Percentiles rank a stretch among this genome's conserved stretches.
Evolutionary conservation across 1,140 invertebrate species (phyloP).

Genomic region (Octopus sinensis): DNA sequence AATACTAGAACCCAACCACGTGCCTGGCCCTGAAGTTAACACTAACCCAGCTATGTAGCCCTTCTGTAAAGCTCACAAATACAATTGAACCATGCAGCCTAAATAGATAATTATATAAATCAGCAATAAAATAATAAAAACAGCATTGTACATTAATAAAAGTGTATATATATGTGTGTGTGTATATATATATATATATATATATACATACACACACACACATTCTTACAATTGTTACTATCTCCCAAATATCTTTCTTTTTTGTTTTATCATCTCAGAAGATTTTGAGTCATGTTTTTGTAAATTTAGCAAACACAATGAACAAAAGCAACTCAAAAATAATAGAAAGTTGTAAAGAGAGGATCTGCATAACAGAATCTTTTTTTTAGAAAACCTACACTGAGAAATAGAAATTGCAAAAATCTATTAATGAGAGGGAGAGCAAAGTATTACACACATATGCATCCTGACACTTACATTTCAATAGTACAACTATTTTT

Average conservation of each 20-base stretch:
- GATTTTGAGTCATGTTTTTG: background rate
- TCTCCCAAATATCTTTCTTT: background rate
- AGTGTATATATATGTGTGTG: background rate
- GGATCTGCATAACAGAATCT: background rate
- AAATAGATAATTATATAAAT: background rate
- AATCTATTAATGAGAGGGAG: too few relatives aligned
- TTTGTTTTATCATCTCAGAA: background rate
- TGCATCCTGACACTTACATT: too few relatives aligned
- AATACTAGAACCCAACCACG: background rate
- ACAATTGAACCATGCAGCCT: too few relatives aligned
- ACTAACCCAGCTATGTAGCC: background rate
- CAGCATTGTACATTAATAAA: background rate
- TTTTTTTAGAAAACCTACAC: too few relatives aligned
- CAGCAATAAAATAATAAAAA: background rate
- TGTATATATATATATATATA: background rate
- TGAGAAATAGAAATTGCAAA: too few relatives aligned
- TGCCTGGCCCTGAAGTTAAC: background rate
- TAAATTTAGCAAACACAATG: background rate
- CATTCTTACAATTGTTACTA: background rate
- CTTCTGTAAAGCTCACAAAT: background rate
- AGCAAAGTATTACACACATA: too few relatives aligned
- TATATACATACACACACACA: background rate
- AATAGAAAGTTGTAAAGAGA: background rate
- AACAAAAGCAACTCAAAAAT: background rate
- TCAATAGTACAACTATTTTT: too few relatives aligned